Conservation (phyloP, 2,888 invertebrate species). For the Spicauda simplicius region DNA sequence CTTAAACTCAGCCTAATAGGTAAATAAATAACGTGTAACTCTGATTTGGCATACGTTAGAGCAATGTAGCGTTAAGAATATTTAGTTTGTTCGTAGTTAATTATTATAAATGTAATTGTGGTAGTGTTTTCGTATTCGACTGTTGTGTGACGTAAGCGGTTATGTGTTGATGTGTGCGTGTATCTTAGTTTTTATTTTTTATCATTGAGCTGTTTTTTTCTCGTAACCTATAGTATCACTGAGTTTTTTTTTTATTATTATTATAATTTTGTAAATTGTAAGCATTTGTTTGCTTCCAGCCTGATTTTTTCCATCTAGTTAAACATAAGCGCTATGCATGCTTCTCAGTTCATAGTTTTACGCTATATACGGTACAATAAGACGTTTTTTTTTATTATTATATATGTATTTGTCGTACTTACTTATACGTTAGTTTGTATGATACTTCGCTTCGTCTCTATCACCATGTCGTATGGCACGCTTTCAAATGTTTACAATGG, state of each 20-base stretch:
- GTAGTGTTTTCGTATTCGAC: conserved; percentile 20
- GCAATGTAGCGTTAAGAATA: conserved; percentile 36
- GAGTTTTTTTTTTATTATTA: conserved; percentile 62
- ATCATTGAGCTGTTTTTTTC: conserved; percentile 42
- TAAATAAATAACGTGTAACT: conserved; percentile 6
- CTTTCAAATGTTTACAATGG: conserved; percentile 85
- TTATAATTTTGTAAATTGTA: conserved; percentile 78
- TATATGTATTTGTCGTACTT: conserved; percentile 83
- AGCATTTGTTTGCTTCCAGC: conserved; percentile 84
- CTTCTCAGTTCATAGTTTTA: conserved; percentile 82
- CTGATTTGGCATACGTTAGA: conserved; percentile 39
- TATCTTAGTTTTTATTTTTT: conserved; percentile 52
- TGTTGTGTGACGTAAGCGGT: conserved; percentile 59
- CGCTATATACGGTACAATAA: conserved; percentile 73
- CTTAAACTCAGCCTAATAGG: background rate
- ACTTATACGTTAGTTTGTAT: conserved; percentile 76
- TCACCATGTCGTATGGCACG: conserved; percentile 78
- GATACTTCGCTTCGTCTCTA: conserved; percentile 65
- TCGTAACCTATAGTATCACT: conserved; percentile 39
- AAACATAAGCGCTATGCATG: conserved; percentile 79
- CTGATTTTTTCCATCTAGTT: conserved; percentile 60
- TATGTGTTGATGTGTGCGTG: conserved; percentile 28
- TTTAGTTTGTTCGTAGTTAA: conserved; percentile 33
- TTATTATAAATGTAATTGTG: conserved; percentile 18
- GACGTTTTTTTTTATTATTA: conserved; percentile 54